Percentiles rank a stretch among this genome's conserved stretches.
Evolutionary conservation across 2,888 invertebrate genomes (phyloP).

Genomic region (Xestoiulus laeticollis): DNA sequence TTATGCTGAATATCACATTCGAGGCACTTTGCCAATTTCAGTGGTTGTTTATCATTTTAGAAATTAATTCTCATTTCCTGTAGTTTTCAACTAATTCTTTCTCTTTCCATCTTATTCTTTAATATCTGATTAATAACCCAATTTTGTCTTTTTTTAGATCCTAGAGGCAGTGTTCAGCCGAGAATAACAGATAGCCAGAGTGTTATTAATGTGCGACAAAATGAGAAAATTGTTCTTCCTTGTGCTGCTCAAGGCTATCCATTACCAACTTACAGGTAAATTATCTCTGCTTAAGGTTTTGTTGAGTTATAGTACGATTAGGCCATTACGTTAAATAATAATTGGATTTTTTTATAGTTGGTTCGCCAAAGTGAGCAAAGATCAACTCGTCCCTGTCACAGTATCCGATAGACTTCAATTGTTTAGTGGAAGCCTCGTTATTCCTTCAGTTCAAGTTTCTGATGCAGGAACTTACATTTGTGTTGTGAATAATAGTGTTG

Average conservation of each 20-base stretch:
- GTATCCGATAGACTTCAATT: conserved; percentile 44
- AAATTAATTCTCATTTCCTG: neutral
- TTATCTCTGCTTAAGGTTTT: neutral
- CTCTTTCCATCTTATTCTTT: neutral
- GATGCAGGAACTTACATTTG: conserved; percentile 95
- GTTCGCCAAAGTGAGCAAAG: conserved; percentile 50
- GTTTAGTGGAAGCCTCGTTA: conserved; percentile 52
- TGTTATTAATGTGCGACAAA: conserved; percentile 76
- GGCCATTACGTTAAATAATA: neutral
- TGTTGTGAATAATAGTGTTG: conserved; percentile 93
- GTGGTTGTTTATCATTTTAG: neutral
- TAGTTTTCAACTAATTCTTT: neutral
- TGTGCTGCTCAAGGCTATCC: conserved; percentile 84
- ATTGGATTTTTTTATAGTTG: conserved; percentile 40
- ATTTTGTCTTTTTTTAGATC: conserved; percentile 69
- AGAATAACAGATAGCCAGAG: conserved; percentile 76
- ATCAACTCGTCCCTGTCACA: conserved; percentile 48
- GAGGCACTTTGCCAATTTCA: too few species aligned
- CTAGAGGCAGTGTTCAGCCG: conserved; percentile 77
- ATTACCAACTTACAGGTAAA: conserved; percentile 79
- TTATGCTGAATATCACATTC: too few species aligned
- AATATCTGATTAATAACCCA: conserved; percentile 21
- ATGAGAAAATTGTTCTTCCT: conserved; percentile 77
- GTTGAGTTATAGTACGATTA: neutral
- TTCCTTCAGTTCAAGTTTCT: conserved; percentile 45